Base-by-base conservation (phyloP, 2,797 vertebrate species). In the Pagetopsis macropterus region DNA sequence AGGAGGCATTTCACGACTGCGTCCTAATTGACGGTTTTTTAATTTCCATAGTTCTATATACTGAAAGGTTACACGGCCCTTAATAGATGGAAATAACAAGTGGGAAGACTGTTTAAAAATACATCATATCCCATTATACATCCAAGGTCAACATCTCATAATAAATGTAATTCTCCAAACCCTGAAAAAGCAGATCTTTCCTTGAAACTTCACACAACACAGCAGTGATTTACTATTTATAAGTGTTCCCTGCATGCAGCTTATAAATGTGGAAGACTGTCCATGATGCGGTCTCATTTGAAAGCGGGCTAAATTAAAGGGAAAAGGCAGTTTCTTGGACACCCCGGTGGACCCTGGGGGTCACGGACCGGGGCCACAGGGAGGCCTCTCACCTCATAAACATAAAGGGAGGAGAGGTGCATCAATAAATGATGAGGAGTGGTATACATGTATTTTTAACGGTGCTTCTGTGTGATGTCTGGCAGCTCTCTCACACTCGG, bases 381-480 rank as follows among this genome's bases (percentile, higher is more conserved):
- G 87, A 90, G 90, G 86, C 86, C 82, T 83, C 83, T 89, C 90
- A 87, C 90, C 92, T 93, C 89, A 94, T 95, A 91, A 94, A 94
- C 94, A 94, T 94, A 94, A 94, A 94, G 93, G 91, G 87, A 93
- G 88, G 91, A 88, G 89, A 93, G 82, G 73, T 37, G 79, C 71
- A 93, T 95, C 91, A 94, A 95, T 95, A 95, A 95, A 91, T 92
- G 87, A 95, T 94, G 94, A 95, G 93, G 89, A 85, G 87, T 89
- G 93, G 92, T 93, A 90, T 93, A 92, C 94, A 95, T 95, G 93
- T 94, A 95, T 95, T 94, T 95, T 95, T 94, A 95, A 94, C 89
- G 60, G 85, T 77, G 78, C 84, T 79, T 86, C 84, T 69, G 87
- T 94, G 92, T 95, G 94, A 95, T 94, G 94, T 92, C 88, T 93